Evolutionary conservation across 1,140 invertebrate species (phyloP), one percentile per base, ranked within the genome.

Genomic region (Dendrolimus punctatus): DNA sequence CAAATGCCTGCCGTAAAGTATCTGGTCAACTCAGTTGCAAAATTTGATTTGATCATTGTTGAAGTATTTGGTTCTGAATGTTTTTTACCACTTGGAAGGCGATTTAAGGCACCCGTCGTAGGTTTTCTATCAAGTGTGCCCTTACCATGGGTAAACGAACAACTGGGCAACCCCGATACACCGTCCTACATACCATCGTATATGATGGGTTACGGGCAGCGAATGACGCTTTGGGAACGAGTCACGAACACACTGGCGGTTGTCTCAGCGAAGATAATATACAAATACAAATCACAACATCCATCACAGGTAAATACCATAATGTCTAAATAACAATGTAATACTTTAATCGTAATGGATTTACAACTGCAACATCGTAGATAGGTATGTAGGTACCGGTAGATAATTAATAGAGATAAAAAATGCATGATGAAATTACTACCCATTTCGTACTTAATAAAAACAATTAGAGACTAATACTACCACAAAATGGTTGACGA

Each of bases 1-100:
- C 71, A 73, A 49, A 64, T 81, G 39, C 75, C 78, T 4, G 65
- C 73, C 8, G 73, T 88, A 1, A 74, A 75, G 44, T 68, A 73
- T 5, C 53, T 88, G 5, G 54, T 87, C 3, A 75, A 84, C 53
- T 74, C 80, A 5, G 73, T 79, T 3, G 69, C 87, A 5, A 87
- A 87, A 5, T 94, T 91, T 55, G 93, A 94, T 60, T 43, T 94
- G 3, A 71, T 94, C 1, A 80, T 94, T 8, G 90, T 90, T 0
- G 92, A 94, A 73, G 88, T 89, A n/a, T 94, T 94, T 61, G 91
- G 90, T 38, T 90, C 88, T 0, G 91, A 94, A 55, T 90, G 89
- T 64, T 90, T 87, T 51, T 68, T 84, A 7, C 89, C 90, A 0
- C 64, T 92, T 6, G 87, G 90, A 2, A 77, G 88, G 58, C 76